Base-by-base conservation (phyloP, 2,797 vertebrate species). In the Bucorvus abyssinicus region DNA sequence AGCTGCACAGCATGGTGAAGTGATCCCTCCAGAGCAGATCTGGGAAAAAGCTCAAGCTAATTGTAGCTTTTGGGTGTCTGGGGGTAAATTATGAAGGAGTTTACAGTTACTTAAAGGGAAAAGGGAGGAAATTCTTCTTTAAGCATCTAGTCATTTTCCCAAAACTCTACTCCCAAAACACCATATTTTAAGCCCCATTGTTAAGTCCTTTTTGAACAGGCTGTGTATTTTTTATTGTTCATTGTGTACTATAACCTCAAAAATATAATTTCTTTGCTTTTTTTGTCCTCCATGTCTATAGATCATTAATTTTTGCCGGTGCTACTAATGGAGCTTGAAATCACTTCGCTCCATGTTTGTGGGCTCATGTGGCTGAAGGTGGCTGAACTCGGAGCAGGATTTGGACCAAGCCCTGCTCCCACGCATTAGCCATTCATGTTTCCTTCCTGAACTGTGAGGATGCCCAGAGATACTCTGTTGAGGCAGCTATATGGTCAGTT, bases 361-460 rank as follows among this genome's bases (percentile, higher is more conserved):
- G 8, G 38, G 13, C 38, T 61, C 12, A 9, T 0, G 1, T 77
- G 21, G 4, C 34, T 82, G 67, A 49, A 79, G 14, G 22, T 20
- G 14, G 56, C 17, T 63, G 49, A 70, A 55, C 21, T 23, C 1
- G 0, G 15, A 77, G 30, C 4, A 47, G 10, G 5, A 47, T 70
- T 79, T 86, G 27, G 24, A 56, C 9, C 15, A 83, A 83, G 11
- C 9, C 9, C 27, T 63, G 42, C 29, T 74, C 19, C 29, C 29
- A 49, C 0, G 0, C 10, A 10, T 49, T 57, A 8, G 3, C 8
- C 32, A 10, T 6, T n/a, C 0, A 0, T 0, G 2, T 12, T n/a
- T 80, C 14, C 81, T 82, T 27, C 34, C 30, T 49, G 4, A 71
- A 29, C 11, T 67, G 14, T 44, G 20, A 42, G 38, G 26, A 24